Base-by-base conservation (phyloP, 2,888 invertebrate genomes). In the Sphinx pinastri region DNA sequence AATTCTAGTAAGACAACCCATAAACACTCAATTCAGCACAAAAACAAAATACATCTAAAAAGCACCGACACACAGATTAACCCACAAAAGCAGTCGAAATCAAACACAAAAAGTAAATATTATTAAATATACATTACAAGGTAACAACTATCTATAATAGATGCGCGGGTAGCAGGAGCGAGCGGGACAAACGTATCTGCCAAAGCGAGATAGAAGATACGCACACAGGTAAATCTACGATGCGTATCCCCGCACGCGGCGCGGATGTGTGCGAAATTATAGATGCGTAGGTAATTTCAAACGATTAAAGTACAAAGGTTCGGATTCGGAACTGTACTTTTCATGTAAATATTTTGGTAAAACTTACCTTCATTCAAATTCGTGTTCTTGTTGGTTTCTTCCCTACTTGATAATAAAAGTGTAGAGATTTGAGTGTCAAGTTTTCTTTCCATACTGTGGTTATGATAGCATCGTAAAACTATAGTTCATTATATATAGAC, bases 31-130 rank as follows among this genome's bases (percentile, higher is more conserved):
- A 2, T n/a, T 12, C 16, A 45, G 12, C 16, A 11, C 16, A 76
- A 78, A 80, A 82, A 84, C 79, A 79, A 74, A 73, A 72, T 75
- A 71, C 71, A 71, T 76, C 73, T 74, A 78, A 63, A 57, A 49
- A 19, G 45, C n/a, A 63, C 49, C 16, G 19, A 63, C 49, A 49
- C 47, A 16, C 16, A 63, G 19, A 49, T 63, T 63, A 47, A 63
- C 63, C 19, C 47, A 49, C 60, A 60, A 60, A 63, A 47, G 19
- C 63, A 49, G 19, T 63, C 16, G 12, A 63, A 63, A 63, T 49
- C 63, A 47, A 63, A 63, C 63, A 63, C 63, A 49, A 49, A 63
- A 63, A 63, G 63, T 63, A 63, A 63, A 63, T 63, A 63, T 63
- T 63, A 47, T 63, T 49, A 63, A 63, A 63, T 63, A 63, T 63